Evolutionary conservation across 2,888 invertebrate species (phyloP).

Genomic region (Yponomeuta malinellus): DNA sequence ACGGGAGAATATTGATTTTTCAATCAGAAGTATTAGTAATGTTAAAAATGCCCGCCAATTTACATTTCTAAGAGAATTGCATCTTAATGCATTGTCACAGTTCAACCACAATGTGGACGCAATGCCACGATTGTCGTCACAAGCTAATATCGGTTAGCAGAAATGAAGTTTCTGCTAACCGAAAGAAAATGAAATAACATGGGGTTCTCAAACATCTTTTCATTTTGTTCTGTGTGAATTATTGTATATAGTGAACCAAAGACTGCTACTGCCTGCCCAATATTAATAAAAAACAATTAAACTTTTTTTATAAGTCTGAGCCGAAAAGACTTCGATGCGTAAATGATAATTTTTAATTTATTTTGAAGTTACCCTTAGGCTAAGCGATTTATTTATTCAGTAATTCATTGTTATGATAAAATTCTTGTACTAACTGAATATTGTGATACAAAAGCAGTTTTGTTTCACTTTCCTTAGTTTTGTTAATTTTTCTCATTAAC

Average conservation of each 20-base stretch:
- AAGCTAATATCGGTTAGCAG: conserved; percentile 58
- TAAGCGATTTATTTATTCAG: conserved; percentile 69
- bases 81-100: neutral
- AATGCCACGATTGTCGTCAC: conserved; percentile 36
- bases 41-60: conserved; percentile 9
- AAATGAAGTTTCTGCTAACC: conserved; percentile 58
- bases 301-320: conserved; percentile 36
- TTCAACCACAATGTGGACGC: conserved; percentile 5
- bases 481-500: conserved; percentile 15
- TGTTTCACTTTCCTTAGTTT: conserved; percentile 11
- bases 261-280: conserved; percentile 58
- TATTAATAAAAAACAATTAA: conserved; percentile 24
- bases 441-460: conserved; percentile 21
- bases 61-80: neutral
- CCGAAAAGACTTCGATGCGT: conserved; percentile 34
- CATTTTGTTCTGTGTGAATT: conserved; percentile 23
- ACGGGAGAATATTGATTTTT: conserved; percentile 47
- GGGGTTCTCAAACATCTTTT: neutral
- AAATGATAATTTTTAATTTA: conserved; percentile 49
- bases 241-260: conserved; percentile 66
- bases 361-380: conserved; percentile 65
- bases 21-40: neutral
- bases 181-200: conserved; percentile 57
- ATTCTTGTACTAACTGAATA: conserved; percentile 32
- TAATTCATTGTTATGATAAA: conserved; percentile 47